phyloP scores from a whole-genome alignment of 2,797 vertebrate species.

The Leucoraja ocellata region DNA sequence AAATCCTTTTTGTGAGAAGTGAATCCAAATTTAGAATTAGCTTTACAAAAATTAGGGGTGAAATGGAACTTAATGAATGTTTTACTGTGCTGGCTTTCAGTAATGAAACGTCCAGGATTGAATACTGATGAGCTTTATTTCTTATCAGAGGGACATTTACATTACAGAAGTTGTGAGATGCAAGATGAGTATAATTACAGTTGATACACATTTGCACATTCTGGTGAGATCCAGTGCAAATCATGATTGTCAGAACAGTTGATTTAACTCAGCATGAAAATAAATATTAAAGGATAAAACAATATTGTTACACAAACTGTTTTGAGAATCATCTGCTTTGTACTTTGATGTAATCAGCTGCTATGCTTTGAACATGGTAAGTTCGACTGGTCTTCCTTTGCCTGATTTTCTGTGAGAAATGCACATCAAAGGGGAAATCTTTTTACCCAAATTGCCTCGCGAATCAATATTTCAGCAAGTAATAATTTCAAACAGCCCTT shows the following conservation, averaged over 20 bases:
- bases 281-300: not conserved
- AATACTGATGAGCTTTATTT: constrained; percentile 19
- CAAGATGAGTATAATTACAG: not conserved
- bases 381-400: not conserved
- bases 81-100: not conserved
- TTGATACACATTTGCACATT: not conserved
- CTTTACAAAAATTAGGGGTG: not conserved
- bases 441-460: not conserved
- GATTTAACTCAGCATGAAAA: not conserved
- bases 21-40: not conserved
- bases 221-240: not conserved
- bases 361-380: not conserved
- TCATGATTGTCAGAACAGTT: not conserved
- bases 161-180: constrained; percentile 23
- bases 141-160: constrained; percentile 12
- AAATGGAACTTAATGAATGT: constrained; percentile 15
- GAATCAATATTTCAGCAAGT: constrained; percentile 20
- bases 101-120: not conserved
- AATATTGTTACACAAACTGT: not conserved
- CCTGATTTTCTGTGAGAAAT: not conserved
- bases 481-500: constrained; percentile 7
- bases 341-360: not conserved
- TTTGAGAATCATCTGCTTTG: constrained; percentile 9
- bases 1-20: too few species aligned
- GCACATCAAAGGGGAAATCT: not conserved